These are phyloP conservation scores for Creontiades dilutus DNA, from an alignment of 2,888 invertebrate species.

Conservation along the genomic window DNA sequence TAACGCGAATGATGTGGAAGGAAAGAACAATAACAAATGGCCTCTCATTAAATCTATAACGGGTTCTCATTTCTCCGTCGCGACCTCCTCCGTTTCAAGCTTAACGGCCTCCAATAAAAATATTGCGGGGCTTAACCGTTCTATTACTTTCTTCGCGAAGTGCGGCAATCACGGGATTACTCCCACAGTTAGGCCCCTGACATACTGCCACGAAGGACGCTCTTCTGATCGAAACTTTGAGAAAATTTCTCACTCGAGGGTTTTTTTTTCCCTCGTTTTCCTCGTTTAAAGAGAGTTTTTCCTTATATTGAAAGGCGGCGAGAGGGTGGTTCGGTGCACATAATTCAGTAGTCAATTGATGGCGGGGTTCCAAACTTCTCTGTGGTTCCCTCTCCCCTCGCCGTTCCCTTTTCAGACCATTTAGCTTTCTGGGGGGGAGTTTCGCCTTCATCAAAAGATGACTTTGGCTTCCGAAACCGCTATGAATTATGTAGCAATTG, in stretches of 20 bases:
- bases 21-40: slow-evolving; percentile 30
- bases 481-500: slow-evolving; percentile 36
- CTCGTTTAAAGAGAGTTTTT: not conserved
- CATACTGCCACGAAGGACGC: not conserved
- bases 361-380: slow-evolving; percentile 12
- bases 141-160: slow-evolving; percentile 15
- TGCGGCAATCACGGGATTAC: slow-evolving; percentile 35
- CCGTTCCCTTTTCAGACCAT: slow-evolving; percentile 17
- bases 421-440: slow-evolving; percentile 13
- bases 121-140: slow-evolving; percentile 3
- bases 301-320: not conserved
- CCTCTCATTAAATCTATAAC: slow-evolving; percentile 16
- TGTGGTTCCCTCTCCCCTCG: not conserved
- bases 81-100: not conserved
- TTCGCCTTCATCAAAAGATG: slow-evolving; percentile 39
- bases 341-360: slow-evolving; percentile 30
- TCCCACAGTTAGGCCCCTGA: slow-evolving; percentile 19
- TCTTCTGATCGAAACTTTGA: not conserved
- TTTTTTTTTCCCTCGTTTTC: not conserved
- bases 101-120: slow-evolving; percentile 26
- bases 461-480: slow-evolving; percentile 31
- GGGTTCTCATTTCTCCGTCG: not conserved
- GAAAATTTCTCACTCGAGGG: not conserved
- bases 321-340: not conserved
- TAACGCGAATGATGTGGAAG: not conserved